Evolutionary conservation across 2,888 invertebrate genomes (phyloP).

Genomic region (Erebia epiphron): DNA sequence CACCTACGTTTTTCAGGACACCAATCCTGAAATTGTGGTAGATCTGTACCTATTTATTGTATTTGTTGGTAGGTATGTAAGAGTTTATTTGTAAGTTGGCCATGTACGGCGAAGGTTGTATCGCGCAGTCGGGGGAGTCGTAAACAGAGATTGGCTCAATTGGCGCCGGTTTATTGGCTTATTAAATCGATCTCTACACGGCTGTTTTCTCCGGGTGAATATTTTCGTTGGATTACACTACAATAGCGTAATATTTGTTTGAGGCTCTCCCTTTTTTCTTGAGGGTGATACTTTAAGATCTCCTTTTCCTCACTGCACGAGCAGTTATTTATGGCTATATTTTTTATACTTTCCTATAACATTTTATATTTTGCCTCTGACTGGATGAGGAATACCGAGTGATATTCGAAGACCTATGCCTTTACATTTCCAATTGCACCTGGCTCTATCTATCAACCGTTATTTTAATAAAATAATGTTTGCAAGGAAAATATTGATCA

Average conservation of each 20-base stretch:
- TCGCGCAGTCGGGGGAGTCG: constrained; percentile 67
- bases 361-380: neutral
- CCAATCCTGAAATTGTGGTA: neutral
- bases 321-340: neutral
- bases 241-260: constrained; percentile 26
- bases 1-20: neutral
- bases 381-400: no score
- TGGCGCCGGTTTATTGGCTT: constrained; percentile 75
- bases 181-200: constrained; percentile 74
- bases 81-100: constrained; percentile 17
- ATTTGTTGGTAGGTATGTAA: neutral
- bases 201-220: constrained; percentile 47
- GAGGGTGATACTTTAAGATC: neutral
- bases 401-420: no score
- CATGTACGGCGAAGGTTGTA: constrained; percentile 17
- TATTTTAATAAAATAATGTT: no score
- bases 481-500: no score
- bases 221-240: constrained; percentile 30
- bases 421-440: no score
- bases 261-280: neutral
- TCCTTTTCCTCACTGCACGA: neutral
- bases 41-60: constrained; percentile 9
- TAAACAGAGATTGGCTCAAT: constrained; percentile 70
- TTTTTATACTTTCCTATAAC: neutral
- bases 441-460: no score